Evolutionary conservation across 2,888 invertebrate genomes (phyloP), one percentile per base, ranked within the genome.

Genomic region (Calliopum simillimum): DNA sequence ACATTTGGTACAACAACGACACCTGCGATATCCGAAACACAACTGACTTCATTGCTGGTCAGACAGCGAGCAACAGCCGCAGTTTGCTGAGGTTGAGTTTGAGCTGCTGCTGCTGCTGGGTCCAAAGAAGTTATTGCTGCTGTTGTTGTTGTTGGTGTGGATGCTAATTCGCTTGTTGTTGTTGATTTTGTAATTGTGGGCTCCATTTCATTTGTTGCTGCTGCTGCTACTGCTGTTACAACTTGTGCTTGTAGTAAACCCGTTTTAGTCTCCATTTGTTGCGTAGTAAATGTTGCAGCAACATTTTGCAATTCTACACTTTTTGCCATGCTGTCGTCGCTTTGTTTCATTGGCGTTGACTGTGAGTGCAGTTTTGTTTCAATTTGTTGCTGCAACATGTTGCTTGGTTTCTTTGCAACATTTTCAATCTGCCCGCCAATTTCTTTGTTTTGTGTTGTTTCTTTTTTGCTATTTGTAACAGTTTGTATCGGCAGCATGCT

Each of bases 21-120:
- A 79, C 82, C 83, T 84, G 84, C 82, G 82, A 80, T 79, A 81
- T 82, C 82, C 83, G 83, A 84, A 80, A 82, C 83, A 84, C 85
- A 82, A 84, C 84, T 84, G 81, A 81, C 77, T 74, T 78, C 78
- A 71, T 72, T 74, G 74, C 74, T 79, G 78, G 78, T 71, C 75
- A 75, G 77, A 78, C 77, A 78, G 79, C 77, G 76, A 77, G 77
- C 78, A 77, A 77, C 77, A 76, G 75, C 75, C 73, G 74, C 72
- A 69, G 47, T 41, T 65, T 64, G 71, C 55, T 69, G 59, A 63
- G 68, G 59, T 46, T 73, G 71, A 70, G 70, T 70, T 64, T 63
- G 33, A 8, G 59, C 33, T 44, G 71, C 46, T 61, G 58, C 49
- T 58, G 53, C 41, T 41, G 61, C 56, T 49, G 53, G 51, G 41